Percentiles rank a stretch among this genome's conserved stretches.
Evolutionary conservation across 2,888 invertebrate species (phyloP).

Genomic region (Trissolcus brochymenae): DNA sequence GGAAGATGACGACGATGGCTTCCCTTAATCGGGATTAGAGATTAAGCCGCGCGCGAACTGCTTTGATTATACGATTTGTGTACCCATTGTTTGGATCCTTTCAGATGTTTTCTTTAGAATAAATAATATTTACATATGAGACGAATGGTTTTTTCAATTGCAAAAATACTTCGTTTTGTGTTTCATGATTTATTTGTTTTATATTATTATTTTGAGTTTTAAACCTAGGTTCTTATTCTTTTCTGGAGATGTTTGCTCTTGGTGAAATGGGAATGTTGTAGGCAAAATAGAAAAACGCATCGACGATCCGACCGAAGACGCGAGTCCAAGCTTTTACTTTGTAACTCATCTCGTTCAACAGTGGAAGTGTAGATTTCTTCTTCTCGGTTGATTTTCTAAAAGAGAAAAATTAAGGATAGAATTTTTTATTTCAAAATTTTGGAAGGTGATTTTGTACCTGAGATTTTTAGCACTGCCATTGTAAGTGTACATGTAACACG

Average conservation of each 20-base stretch:
- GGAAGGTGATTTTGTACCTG: neutral
- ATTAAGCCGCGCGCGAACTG: constrained; percentile 14
- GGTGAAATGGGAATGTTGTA: constrained; percentile 79
- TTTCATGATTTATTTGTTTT: neutral
- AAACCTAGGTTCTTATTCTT: too few relatives aligned
- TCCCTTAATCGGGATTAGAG: constrained; percentile 74
- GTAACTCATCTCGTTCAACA: constrained; percentile 72
- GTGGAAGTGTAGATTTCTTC: constrained; percentile 71
- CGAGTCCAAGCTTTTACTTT: constrained; percentile 77
- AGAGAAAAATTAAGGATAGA: neutral
- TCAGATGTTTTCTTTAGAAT: constrained; percentile 48
- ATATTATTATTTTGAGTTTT: too few relatives aligned
- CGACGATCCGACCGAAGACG: constrained; percentile 78
- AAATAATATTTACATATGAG: constrained; percentile 46
- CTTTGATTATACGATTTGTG: constrained; percentile 42
- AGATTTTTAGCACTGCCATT: constrained; percentile 78
- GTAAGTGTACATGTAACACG: constrained; percentile 88
- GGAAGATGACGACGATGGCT: constrained; percentile 98
- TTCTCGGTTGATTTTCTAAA: constrained; percentile 64
- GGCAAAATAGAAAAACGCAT: constrained; percentile 79
- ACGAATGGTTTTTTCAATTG: neutral
- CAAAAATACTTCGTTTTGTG: neutral
- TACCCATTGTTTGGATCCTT: constrained; percentile 30
- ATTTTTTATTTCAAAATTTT: neutral
- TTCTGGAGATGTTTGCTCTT: constrained; percentile 68